Percentiles rank a stretch among this genome's conserved stretches.
phyloP scores from a whole-genome alignment of 2,113 vertebrate genomes.

The Callopanchax toddi region DNA sequence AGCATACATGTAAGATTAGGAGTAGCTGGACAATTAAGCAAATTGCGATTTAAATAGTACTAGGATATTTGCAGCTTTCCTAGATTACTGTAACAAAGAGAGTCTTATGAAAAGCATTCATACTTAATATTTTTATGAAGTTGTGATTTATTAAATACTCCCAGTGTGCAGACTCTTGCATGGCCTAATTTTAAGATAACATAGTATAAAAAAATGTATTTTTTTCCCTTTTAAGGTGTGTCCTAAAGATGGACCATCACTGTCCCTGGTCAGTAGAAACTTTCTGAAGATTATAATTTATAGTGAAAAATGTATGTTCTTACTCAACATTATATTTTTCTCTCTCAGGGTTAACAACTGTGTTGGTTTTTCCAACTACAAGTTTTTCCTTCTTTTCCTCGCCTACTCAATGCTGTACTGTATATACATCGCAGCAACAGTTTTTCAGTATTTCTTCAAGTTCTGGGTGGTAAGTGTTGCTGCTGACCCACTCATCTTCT shows the following conservation, averaged over 20 bases:
- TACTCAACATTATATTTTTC: conserved; percentile 39
- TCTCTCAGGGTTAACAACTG: conserved; percentile 97
- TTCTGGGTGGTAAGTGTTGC: conserved; percentile 94
- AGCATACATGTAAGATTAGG: not conserved
- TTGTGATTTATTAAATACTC: not conserved
- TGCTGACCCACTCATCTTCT: not conserved
- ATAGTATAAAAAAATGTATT: not conserved
- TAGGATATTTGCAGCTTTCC: too few species aligned
- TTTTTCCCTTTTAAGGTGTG: conserved; percentile 82
- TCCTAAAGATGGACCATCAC: conserved; percentile 99
- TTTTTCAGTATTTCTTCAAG: conserved; percentile 96
- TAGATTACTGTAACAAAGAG: too few species aligned
- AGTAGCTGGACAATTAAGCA: too few species aligned
- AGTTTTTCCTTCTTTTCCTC: conserved; percentile 97
- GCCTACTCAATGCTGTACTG: conserved; percentile 96
- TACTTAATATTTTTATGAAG: too few species aligned
- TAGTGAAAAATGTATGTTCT: not conserved
- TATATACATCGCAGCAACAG: conserved; percentile 90
- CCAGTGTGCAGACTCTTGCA: not conserved
- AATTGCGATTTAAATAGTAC: too few species aligned
- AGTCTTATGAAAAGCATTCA: too few species aligned
- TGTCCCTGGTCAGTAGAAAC: conserved; percentile 90
- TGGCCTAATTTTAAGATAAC: not conserved
- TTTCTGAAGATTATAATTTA: not conserved
- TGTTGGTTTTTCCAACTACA: conserved; percentile 99